phyloP scores from a whole-genome alignment of 2,113 vertebrate species.

The Fulica atra region DNA sequence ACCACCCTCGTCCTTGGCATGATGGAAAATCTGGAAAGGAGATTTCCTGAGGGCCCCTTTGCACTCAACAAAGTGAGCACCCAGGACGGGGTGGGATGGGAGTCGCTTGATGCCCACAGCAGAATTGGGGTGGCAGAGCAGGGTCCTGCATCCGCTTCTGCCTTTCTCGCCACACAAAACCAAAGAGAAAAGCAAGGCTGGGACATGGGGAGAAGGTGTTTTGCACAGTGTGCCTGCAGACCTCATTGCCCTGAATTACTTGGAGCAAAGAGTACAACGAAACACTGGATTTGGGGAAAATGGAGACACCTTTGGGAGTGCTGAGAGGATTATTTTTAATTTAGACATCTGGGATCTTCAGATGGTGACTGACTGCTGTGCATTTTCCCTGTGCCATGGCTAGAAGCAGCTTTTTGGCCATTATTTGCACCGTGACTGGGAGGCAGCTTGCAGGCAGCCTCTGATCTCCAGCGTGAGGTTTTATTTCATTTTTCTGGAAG shows the following conservation, averaged over 20 bases:
- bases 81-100: not conserved
- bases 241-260: not conserved
- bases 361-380: not conserved
- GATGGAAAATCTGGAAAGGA: not conserved
- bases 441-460: not conserved
- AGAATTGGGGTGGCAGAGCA: not conserved
- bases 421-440: not conserved
- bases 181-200: not conserved
- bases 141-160: not conserved
- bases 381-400: not conserved
- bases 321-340: not conserved
- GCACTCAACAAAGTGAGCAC: accelerated
- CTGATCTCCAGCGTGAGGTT: not conserved
- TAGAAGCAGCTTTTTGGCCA: not conserved
- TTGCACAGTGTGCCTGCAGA: not conserved
- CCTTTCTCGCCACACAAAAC: not conserved
- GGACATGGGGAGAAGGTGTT: not conserved
- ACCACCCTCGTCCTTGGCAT: not conserved
- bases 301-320: not conserved
- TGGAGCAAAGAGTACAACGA: not conserved
- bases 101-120: accelerated
- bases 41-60: not conserved
- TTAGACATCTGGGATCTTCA: not conserved
- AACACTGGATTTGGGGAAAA: not conserved
- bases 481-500: not conserved